Conservation (phyloP, 2,888 invertebrate species). For the Yponomeuta evonymella region DNA sequence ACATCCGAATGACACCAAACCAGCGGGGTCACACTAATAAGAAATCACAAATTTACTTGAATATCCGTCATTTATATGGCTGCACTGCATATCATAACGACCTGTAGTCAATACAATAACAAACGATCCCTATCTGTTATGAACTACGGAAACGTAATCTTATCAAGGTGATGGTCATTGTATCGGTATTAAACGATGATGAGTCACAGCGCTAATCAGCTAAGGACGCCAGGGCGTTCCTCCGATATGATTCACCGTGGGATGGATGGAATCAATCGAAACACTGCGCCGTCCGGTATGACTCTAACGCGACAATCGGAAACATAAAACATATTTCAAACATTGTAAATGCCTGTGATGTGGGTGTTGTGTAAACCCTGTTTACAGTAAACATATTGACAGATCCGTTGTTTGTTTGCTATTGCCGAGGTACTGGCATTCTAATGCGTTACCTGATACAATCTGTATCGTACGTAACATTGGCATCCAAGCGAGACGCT, state of each 20-base stretch:
- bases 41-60: not conserved
- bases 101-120: not conserved
- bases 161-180: conserved; percentile 33
- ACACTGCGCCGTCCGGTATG: conserved; percentile 2
- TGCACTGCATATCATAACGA: no score
- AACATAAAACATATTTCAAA: not conserved
- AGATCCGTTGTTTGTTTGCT: not conserved
- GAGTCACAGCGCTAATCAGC: conserved; percentile 64
- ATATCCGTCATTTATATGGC: no score
- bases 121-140: not conserved
- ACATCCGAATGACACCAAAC: not conserved
- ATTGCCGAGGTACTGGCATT: not conserved
- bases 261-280: conserved; percentile 25
- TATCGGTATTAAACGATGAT: conserved; percentile 50
- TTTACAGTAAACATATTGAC: not conserved
- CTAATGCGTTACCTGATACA: conserved; percentile 12
- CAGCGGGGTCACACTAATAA: not conserved
- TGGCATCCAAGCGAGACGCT: conserved; percentile 64
- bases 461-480: conserved; percentile 27
- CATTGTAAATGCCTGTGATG: not conserved
- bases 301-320: not conserved
- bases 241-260: conserved; percentile 51
- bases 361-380: not conserved
- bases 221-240: conserved; percentile 61
- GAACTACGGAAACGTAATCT: conserved; percentile 33